Percentiles rank a stretch among this genome's conserved stretches.
Conservation (phyloP, 2,888 invertebrate genomes). For the Amblyjoppa fuscipennis region DNA sequence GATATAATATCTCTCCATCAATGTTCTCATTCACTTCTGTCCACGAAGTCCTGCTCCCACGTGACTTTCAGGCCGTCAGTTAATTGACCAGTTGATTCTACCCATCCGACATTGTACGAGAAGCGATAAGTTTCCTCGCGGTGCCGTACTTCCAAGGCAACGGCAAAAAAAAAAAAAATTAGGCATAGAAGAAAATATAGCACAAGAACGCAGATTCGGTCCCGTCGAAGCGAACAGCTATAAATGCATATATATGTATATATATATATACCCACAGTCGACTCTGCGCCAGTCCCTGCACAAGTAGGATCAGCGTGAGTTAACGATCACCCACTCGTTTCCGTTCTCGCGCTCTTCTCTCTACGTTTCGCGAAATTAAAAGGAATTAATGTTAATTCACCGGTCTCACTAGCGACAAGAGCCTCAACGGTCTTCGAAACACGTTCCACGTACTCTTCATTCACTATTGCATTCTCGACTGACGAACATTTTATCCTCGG, state of each 20-base stretch:
- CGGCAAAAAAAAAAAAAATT: background rate
- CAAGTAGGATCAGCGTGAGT: conserved; percentile 43
- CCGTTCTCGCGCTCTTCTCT: conserved; percentile 49
- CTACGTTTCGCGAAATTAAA: conserved; percentile 51
- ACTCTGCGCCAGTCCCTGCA: background rate
- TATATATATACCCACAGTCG: background rate
- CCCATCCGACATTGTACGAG: background rate
- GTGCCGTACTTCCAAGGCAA: background rate
- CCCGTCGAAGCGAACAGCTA: background rate
- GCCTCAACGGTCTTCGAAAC: conserved; percentile 27
- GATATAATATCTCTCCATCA: background rate
- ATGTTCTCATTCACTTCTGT: background rate
- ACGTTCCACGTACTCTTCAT: conserved; percentile 6
- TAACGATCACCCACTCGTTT: conserved; percentile 66
- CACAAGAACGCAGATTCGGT: background rate
- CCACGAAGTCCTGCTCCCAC: too few species aligned
- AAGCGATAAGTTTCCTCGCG: background rate
- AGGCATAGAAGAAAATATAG: background rate
- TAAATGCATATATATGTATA: background rate
- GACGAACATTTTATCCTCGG: conserved; percentile 13
- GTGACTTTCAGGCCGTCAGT: background rate
- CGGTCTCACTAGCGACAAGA: background rate
- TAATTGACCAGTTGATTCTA: background rate
- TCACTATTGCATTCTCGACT: conserved; percentile 10
- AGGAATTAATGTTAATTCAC: conserved; percentile 65